These are phyloP conservation scores for Verasper variegatus DNA, from an alignment of 2,113 vertebrate genomes.

Conservation along the genomic window DNA sequence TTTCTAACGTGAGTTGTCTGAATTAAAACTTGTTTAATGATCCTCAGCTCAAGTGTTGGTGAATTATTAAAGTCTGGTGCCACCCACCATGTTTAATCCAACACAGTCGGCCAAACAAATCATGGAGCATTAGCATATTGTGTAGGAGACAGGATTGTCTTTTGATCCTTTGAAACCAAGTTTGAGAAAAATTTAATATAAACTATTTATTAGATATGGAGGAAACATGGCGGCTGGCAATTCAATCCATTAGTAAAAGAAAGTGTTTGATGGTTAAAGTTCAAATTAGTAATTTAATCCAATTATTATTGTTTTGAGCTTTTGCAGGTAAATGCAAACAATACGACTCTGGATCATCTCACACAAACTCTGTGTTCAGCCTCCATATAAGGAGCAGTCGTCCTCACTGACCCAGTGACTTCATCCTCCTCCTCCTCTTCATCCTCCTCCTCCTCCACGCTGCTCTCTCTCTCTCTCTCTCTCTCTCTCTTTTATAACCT, in stretches of 20 bases:
- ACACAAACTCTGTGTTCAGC: slow-evolving; percentile 24
- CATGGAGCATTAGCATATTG: background rate
- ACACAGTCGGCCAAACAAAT: background rate
- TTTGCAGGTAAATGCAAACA: too few relatives aligned
- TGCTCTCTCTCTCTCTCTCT: slow-evolving; percentile 25
- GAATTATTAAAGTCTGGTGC: background rate
- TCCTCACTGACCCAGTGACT: slow-evolving; percentile 63
- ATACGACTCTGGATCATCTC: background rate
- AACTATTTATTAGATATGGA: background rate
- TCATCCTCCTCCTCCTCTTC: slow-evolving; percentile 25
- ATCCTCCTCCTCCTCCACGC: slow-evolving; percentile 2
- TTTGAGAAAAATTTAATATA: background rate
- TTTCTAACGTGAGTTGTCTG: too few relatives aligned
- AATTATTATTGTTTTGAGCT: too few relatives aligned
- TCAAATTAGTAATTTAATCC: too few relatives aligned
- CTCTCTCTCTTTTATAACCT: background rate
- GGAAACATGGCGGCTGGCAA: background rate
- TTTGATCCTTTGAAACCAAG: background rate
- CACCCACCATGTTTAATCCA: background rate
- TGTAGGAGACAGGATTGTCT: background rate
- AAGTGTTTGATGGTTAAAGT: too few relatives aligned
- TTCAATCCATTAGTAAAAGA: background rate
- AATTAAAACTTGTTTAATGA: background rate
- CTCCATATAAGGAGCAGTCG: slow-evolving; percentile 49
- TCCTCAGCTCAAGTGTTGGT: background rate